Percentiles rank a stretch among this genome's conserved stretches.
These are phyloP conservation scores for Bos javanicus DNA, from an alignment of 2,113 vertebrate genomes.

Conservation along the genomic window DNA sequence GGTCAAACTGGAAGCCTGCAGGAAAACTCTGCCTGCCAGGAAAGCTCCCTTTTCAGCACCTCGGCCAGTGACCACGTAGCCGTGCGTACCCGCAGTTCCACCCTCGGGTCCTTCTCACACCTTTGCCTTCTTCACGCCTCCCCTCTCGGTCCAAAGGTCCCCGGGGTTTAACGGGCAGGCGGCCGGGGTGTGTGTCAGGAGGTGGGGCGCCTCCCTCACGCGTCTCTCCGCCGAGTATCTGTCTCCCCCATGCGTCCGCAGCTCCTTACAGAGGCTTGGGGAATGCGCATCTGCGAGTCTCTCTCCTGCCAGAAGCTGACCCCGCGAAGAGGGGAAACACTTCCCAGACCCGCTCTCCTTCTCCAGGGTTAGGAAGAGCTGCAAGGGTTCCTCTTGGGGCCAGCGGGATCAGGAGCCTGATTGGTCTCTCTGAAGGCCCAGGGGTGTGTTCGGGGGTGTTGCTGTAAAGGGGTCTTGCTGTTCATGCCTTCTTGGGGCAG, in stretches of 20 bases:
- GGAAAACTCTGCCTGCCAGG: background rate
- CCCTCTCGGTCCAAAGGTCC: background rate
- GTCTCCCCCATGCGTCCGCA: conserved; percentile 67
- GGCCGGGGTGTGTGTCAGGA: background rate
- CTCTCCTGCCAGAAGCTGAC: background rate
- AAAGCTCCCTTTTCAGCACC: conserved; percentile 16
- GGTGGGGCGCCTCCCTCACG: background rate
- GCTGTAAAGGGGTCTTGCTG: background rate
- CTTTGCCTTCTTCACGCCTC: background rate
- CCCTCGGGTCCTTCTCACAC: background rate
- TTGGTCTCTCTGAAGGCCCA: background rate
- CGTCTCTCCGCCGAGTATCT: conserved; percentile 51
- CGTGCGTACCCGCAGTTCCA: accelerated
- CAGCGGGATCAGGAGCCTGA: background rate
- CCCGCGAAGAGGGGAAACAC: background rate
- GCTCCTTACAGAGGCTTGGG: conserved; percentile 2
- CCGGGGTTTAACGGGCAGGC: background rate
- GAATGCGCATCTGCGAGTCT: background rate
- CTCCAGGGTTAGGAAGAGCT: background rate
- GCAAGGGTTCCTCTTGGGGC: background rate
- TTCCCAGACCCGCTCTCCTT: background rate
- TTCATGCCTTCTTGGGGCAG: background rate
- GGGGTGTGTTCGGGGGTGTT: background rate
- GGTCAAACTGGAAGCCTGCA: background rate
- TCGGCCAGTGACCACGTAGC: background rate